Base-by-base conservation (phyloP, 2,113 vertebrate species). In the Murina feae region DNA sequence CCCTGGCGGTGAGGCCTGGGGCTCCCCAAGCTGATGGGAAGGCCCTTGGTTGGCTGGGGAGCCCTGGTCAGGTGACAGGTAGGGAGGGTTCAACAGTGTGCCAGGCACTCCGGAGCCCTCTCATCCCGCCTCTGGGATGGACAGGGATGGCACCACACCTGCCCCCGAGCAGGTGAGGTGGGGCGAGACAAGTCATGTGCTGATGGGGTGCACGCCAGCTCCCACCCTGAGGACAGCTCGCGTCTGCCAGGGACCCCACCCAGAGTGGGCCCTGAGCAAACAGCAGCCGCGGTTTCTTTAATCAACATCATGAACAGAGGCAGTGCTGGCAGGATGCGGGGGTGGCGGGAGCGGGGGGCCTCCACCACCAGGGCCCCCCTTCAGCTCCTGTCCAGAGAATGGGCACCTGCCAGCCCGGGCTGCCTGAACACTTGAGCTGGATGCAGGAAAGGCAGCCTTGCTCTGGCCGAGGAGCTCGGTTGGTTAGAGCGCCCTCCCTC, bases 71-170 rank as follows among this genome's bases (percentile, higher is more conserved):
- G 14, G 6, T 5, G 35, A 28, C 23, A 17, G 37, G 51, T 3
- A 1, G n/a, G 68, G 25, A 21, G 17, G 55, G 32, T 49, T 18
- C 20, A n/a, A 9, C 30, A 1, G 20, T 1, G 35, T n/a, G 65
- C 32, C 0, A 1, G n/a, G 28, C 32, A 14, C 0, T 0, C 9
- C 12, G 51, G 35, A 69, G 11, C 7, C 28, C 0, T 37, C 25
- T 47, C 12, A 23, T 7, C 35, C 32, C 49, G 37, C 9, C 89
- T 53, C 91, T 21, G 49, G n/a, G 51, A 8, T 12, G 35, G n/a
- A 12, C 9, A 13, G 60, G 69, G 44, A 51, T 7, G 28, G 49
- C 0, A 21, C 44, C 81, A 9, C 21, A 16, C 55, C 51, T 55
- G 63, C 16, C 68, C 39, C 68, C 1, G 42, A 28, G 8, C 32